phyloP scores from a whole-genome alignment of 2,888 invertebrate species.

The Digitonthophagus gazella region DNA sequence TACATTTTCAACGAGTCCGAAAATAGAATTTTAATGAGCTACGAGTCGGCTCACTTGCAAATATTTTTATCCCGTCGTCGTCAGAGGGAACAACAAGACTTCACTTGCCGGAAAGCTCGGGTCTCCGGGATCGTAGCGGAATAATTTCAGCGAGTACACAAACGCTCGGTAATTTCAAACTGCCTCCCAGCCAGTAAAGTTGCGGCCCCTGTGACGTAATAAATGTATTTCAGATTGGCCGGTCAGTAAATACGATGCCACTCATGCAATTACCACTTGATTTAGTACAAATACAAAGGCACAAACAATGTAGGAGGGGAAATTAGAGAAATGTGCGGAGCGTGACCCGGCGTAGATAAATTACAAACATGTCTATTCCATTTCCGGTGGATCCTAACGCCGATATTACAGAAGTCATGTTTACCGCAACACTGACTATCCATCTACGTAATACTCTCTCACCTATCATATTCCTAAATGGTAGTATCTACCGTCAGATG shows the following conservation, averaged over 20 bases:
- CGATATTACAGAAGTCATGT: conserved; percentile 15
- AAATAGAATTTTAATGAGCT: neutral
- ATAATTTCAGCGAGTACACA: neutral
- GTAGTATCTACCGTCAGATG: too few species aligned
- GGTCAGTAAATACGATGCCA: conserved; percentile 17
- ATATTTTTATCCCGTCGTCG: neutral
- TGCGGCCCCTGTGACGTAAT: conserved; percentile 1
- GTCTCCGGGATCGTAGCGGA: neutral
- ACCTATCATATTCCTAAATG: neutral
- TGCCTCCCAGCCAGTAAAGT: conserved; percentile 1
- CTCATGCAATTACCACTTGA: conserved; percentile 21
- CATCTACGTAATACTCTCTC: neutral
- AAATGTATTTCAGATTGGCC: conserved; percentile 18
- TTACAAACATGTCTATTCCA: conserved; percentile 17
- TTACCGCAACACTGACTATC: neutral
- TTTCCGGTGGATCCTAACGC: conserved; percentile 10
- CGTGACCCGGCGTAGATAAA: conserved; percentile 9
- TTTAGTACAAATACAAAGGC: conserved; percentile 25
- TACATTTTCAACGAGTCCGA: neutral
- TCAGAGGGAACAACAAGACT: neutral
- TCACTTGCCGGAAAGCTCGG: neutral
- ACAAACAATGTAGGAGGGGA: conserved; percentile 20
- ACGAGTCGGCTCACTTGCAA: neutral
- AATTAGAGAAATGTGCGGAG: conserved; percentile 20
- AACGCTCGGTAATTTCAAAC: conserved; percentile 7